Base-by-base conservation (phyloP, 2,113 vertebrate genomes). In the Orientallactaga bullata region DNA sequence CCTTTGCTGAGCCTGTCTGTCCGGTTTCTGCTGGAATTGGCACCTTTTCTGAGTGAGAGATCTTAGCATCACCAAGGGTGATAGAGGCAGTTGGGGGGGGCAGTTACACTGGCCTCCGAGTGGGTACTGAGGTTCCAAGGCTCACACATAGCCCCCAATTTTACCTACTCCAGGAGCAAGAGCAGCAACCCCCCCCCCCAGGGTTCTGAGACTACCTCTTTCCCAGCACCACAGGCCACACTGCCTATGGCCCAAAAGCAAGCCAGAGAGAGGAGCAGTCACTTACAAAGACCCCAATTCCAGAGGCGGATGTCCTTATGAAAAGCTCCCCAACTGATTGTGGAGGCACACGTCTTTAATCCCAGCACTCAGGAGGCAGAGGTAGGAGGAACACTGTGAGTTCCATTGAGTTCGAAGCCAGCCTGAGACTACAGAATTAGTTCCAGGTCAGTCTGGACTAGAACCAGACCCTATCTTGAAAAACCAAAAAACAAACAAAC, bases 1-100 rank as follows among this genome's bases (percentile, higher is more conserved):
- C 88, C 58, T 86, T 80, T n/a, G 77, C 87, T n/a, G 12, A 95
- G 93, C 93, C 93, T 95, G 96, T 96, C 81, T 80, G 30, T 89
- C 93, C 51, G 7, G 95, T 96, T 97, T 89, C 81, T 74, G 55
- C 58, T 79, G 39, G 81, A 94, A 92, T 10, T 35, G 68, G 92
- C 72, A 91, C 77, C 84, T 89, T 89, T 85, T 86, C 15, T 51
- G 15, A 83, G 79, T 73, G 71, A 89, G 66, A 94, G 72, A 90
- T 92, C 11, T 55, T 15, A 16, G 42, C 18, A 18, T 85, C 73
- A 60, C 20, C 63, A n/a, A 58, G 30, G 20, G 35, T 30, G 7
- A 32, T 5, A 37, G 20, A 79, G 47, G 80, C 51, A 47, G 1
- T 4, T 0, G 3, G 72, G 30, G 42, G 42, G 42, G 42, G 42